Evolutionary conservation across 2,113 vertebrate species (phyloP).

Genomic region (Chaetura pelagica): DNA sequence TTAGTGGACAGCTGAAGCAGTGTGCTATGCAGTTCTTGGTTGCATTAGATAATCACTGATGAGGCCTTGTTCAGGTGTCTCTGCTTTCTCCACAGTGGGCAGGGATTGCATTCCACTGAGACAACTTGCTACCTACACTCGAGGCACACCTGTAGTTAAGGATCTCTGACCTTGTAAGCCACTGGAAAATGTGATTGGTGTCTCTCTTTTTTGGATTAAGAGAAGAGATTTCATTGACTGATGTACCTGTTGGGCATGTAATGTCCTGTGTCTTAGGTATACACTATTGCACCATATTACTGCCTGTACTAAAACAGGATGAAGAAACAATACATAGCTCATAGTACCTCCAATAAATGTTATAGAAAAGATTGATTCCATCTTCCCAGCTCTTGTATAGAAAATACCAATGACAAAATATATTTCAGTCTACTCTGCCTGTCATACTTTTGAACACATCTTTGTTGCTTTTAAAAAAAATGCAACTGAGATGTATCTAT

Average conservation of each 20-base stretch:
- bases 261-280: background rate
- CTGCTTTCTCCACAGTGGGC: background rate
- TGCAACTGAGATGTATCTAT: accelerated
- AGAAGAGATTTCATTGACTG: background rate
- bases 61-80: background rate
- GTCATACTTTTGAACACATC: background rate
- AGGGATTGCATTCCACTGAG: background rate
- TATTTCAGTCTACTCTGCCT: background rate
- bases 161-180: background rate
- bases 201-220: background rate
- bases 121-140: background rate
- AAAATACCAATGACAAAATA: background rate
- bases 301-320: background rate
- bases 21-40: background rate
- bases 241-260: background rate
- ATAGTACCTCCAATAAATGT: background rate
- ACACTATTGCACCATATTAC: background rate
- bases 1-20: background rate
- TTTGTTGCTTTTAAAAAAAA: background rate
- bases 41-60: background rate
- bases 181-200: background rate
- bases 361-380: background rate
- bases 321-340: background rate
- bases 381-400: background rate
- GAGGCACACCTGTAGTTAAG: background rate